Base-by-base conservation (phyloP, 1,140 invertebrate species). In the Drosophila pandora region DNA sequence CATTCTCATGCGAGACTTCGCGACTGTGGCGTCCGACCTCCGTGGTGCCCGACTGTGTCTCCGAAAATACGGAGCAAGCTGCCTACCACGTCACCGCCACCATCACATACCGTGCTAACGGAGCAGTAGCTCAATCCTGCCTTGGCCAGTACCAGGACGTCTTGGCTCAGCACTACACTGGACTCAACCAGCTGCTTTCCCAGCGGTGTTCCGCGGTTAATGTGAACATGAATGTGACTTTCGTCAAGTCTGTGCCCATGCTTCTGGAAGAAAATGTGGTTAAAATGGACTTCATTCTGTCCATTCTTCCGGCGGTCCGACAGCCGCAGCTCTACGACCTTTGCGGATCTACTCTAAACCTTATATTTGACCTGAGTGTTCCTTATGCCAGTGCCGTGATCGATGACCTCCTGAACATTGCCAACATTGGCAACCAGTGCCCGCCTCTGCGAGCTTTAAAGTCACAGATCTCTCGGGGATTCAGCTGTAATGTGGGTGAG, bases 361-460 rank as follows among this genome's bases (percentile, higher is more conserved):
- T 99, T 3, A 98, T 99, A 76, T 99, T 99, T 89, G 98, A 99
- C 92, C 91, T 99, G 41, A 97, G 96, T 23, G 97, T 98, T 1
- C 97, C 97, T 8, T 96, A 97, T 69, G 97, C 98, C 4, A 98
- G 96, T 81, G 96, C 95, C 21, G 96, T 98, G 0, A 97, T 99
- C 70, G 97, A 98, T 90, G 95, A 96, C 13, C 92, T 99, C 2
- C 92, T 99, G 7, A 97, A 97, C 85, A 95, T 99, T 7, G 96
- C 96, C 3, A 94, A 96, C 12, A 96, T 97, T 79, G 97, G 96
- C 23, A 97, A 97, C 82, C 96, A 97, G 83, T 99, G 98, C 92
- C 97, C 98, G 23, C 96, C 97, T 22, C 92, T 98, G 22, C 94
- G 96, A 85, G 98, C 97, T 9, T 93, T 97, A 0, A 95, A 95